These are phyloP conservation scores for Agriopis leucophaearia DNA, from an alignment of 2,888 invertebrate genomes.

Conservation along the genomic window DNA sequence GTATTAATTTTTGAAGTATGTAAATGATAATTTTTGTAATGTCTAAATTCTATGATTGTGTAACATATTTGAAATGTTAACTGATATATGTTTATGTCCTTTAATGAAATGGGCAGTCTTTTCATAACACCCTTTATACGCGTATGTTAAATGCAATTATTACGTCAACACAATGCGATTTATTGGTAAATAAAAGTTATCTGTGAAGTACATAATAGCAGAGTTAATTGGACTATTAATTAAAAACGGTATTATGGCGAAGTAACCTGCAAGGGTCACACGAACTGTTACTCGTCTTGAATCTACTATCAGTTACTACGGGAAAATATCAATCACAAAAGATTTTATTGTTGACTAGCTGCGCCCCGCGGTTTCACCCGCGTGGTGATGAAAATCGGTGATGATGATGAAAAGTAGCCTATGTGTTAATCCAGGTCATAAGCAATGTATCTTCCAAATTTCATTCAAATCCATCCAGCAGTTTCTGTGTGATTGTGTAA, in stretches of 20 bases:
- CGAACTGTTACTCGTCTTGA: background rate
- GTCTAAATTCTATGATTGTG: too few species aligned
- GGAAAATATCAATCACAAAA: background rate
- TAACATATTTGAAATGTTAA: too few species aligned
- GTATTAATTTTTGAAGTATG: too few species aligned
- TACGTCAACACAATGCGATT: background rate
- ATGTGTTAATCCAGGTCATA: too few species aligned
- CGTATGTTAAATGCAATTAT: background rate
- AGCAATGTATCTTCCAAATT: too few species aligned
- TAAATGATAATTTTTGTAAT: too few species aligned
- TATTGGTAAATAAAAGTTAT: slow-evolving; percentile 1
- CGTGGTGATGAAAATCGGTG: too few species aligned
- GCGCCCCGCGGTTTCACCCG: too few species aligned
- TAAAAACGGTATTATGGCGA: background rate
- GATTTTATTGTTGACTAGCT: background rate
- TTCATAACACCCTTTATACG: background rate
- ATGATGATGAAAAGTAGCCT: too few species aligned
- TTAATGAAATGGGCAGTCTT: background rate
- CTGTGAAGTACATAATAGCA: background rate
- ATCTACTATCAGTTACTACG: background rate
- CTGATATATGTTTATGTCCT: too few species aligned
- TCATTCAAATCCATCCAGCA: too few species aligned
- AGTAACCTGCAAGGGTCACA: background rate
- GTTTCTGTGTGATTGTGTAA: too few species aligned
- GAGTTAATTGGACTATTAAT: slow-evolving; percentile 1